phyloP scores from a whole-genome alignment of 2,797 vertebrate genomes.

The Echeneis naucrates region DNA sequence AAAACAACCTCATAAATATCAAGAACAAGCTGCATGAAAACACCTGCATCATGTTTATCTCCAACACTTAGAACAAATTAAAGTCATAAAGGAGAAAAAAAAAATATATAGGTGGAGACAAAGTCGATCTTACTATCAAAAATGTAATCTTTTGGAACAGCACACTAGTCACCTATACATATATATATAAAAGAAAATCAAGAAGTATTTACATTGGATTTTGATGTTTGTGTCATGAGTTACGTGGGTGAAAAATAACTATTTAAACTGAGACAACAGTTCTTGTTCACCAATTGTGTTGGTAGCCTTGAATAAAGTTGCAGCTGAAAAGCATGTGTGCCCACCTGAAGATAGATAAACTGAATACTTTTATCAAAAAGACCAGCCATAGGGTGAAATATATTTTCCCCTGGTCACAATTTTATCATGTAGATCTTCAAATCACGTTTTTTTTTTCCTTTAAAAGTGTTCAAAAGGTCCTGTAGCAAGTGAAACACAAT shows the following conservation, averaged over 20 bases:
- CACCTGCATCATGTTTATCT: constrained; percentile 66
- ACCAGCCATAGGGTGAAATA: constrained; percentile 50
- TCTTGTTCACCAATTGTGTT: constrained; percentile 64
- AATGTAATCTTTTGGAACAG: constrained; percentile 80
- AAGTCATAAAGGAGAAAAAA: constrained; percentile 59
- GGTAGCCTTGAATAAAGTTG: constrained; percentile 71
- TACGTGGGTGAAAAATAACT: constrained; percentile 62
- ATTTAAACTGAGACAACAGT: constrained; percentile 61
- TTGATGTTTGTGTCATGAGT: constrained; percentile 66
- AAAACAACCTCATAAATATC: constrained; percentile 75
- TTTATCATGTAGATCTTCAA: constrained; percentile 66
- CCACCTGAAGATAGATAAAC: constrained; percentile 68
- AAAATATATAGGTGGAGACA: constrained; percentile 66
- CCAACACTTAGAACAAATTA: constrained; percentile 69
- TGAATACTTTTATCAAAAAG: constrained; percentile 63
- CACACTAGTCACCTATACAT: constrained; percentile 87
- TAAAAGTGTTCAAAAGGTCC: constrained; percentile 77
- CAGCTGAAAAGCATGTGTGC: constrained; percentile 69
- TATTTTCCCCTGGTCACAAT: constrained; percentile 62
- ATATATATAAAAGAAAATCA: constrained; percentile 82
- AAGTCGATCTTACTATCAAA: constrained; percentile 81
- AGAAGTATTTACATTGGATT: constrained; percentile 85
- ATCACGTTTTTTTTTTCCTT: constrained; percentile 62
- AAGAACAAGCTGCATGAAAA: constrained; percentile 66
- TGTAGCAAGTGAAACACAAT: constrained; percentile 76